Evolutionary conservation across 92 coral and sea anemone genomes (phyloP).

Genomic region (Phenganax subtilis): DNA sequence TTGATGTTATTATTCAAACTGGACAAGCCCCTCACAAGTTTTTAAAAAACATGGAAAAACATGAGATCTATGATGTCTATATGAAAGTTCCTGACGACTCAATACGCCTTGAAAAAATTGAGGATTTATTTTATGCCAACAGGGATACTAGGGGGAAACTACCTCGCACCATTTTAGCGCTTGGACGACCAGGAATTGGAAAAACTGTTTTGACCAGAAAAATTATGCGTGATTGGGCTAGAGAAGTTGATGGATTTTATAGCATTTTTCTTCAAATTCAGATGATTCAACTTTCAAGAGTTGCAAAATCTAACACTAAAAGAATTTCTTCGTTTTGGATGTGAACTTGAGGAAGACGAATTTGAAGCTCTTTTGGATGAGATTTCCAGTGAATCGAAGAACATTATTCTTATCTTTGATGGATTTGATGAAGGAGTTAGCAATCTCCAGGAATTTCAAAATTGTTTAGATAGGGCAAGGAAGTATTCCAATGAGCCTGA

Average conservation of each 20-base stretch:
- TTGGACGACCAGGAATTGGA: too few species aligned
- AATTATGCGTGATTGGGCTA: too few species aligned
- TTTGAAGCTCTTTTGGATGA: too few species aligned
- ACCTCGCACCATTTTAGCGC: background rate
- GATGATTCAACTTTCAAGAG: background rate
- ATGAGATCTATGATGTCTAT: background rate
- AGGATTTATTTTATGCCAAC: too few species aligned
- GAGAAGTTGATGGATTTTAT: too few species aligned
- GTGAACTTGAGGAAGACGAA: too few species aligned
- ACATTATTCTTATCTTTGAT: too few species aligned
- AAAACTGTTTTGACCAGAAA: too few species aligned
- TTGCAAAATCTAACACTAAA: too few species aligned
- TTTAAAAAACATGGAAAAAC: background rate
- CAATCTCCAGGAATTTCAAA: too few species aligned
- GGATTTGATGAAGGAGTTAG: conserved; percentile 53
- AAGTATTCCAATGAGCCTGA: background rate
- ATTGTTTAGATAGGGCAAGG: background rate
- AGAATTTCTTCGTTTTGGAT: too few species aligned
- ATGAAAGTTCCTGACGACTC: conserved; percentile 28
- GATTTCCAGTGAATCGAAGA: too few species aligned
- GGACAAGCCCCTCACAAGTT: conserved; percentile 10
- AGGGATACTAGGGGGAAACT: background rate
- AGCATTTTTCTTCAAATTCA: background rate
- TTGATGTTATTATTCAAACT: conserved; percentile 47
- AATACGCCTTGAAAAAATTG: conserved; percentile 16